Evolutionary conservation across 2,113 vertebrate species (phyloP), one percentile per base, ranked within the genome.

Genomic region (Gnathonemus longibarbis): DNA sequence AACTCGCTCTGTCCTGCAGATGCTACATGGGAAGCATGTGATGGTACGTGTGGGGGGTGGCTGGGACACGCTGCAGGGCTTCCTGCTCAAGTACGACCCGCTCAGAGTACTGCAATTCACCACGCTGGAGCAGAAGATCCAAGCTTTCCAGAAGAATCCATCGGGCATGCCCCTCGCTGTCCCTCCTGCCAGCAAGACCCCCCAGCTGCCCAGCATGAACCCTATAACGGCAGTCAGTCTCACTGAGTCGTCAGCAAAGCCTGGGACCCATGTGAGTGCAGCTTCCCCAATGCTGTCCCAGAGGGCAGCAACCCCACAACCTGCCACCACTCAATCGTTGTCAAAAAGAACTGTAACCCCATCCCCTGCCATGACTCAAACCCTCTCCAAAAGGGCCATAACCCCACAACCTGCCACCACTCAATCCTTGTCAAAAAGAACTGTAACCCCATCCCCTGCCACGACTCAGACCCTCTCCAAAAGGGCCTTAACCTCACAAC

Each of bases 21-120:
- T 99, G 98, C 96, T 99, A 9, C 98, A 99, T 31, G 98, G 97
- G 52, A 99, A 99, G 93, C 98, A 99, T 0, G 98, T 99, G 93
- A 99, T 99, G 98, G 98, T 99, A 42, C 98, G 98, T 17, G 98
- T 99, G 1, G 98, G 98, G 27, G 98, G 98, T 83, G 98, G 98
- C 88, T 99, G 98, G 98, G 98, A 99, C 94, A 99, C 98, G 0
- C 97, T 99, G 89, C 97, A 97, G 88, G 98, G 98, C 13, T 99
- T 99, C 94, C 95, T 99, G 84, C 95, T 96, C 42, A 99, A 99
- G 89, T 97, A 99, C 13, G 98, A 99, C 93, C 98, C 98, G 0
- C 97, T 97, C 91, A 95, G 98, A 3, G 96, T 98, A 50, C 94
- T 99, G 89, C 98, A 99, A 94, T 99, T 99, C 95, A 98, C 98